These are phyloP conservation scores for Pantherophis alleghaniensis DNA, from an alignment of 2,797 vertebrate species.

Conservation along the genomic window DNA sequence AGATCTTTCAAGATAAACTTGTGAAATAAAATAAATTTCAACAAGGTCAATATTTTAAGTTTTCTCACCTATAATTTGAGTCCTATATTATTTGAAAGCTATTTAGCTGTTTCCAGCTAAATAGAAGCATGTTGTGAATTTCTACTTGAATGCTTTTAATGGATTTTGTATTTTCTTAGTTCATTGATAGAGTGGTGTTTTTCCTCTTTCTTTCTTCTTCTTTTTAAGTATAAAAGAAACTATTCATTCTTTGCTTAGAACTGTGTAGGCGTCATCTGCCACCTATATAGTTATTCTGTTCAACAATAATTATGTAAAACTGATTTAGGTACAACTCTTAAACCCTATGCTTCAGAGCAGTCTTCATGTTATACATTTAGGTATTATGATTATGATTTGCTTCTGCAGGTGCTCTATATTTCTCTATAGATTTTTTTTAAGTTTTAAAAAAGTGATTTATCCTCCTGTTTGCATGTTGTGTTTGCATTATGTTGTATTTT, in stretches of 20 bases:
- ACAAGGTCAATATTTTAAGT: conserved; percentile 57
- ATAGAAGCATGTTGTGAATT: conserved; percentile 42
- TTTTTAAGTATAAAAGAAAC: conserved; percentile 46
- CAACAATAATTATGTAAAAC: conserved; percentile 51
- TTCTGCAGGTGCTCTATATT: conserved; percentile 12
- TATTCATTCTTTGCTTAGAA: conserved; percentile 41
- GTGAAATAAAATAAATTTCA: conserved; percentile 42
- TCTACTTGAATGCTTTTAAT: conserved; percentile 58
- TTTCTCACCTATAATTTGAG: conserved; percentile 50
- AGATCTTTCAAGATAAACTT: conserved; percentile 38
- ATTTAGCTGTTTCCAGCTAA: conserved; percentile 37
- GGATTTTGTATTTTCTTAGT: conserved; percentile 47
- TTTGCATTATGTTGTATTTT: conserved; percentile 46
- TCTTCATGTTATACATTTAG: conserved; percentile 5
- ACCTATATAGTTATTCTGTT: conserved; percentile 48
- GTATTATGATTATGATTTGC: conserved; percentile 6
- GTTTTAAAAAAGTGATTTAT: conserved; percentile 5
- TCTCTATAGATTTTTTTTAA: conserved; percentile 20
- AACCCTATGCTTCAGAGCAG: conserved; percentile 5
- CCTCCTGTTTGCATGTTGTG: conserved; percentile 16
- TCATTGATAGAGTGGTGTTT: not conserved
- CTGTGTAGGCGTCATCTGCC: conserved; percentile 40
- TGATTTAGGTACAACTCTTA: conserved; percentile 31
- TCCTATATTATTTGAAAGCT: conserved; percentile 44
- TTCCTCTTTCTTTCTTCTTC: conserved; percentile 9